Evolutionary conservation across 2,113 vertebrate species (phyloP).

Genomic region (Cephalopterus ornatus): DNA sequence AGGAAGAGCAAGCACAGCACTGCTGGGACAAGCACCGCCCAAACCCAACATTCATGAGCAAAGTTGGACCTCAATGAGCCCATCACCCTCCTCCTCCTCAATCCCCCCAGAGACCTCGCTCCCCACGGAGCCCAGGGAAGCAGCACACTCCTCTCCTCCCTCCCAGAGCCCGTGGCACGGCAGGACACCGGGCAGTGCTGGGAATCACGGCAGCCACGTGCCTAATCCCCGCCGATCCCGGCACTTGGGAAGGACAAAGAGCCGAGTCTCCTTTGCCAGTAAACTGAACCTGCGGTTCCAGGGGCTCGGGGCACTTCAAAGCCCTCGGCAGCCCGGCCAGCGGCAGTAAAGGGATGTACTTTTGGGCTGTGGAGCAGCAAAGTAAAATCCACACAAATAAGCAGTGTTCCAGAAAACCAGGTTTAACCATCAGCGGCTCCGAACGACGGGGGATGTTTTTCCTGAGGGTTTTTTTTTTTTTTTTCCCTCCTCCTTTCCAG

Average conservation of each 20-base stretch:
- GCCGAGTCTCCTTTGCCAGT: slow-evolving; percentile 17
- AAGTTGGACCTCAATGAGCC: accelerated
- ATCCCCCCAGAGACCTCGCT: accelerated
- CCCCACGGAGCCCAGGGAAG: accelerated
- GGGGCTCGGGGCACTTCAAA: slow-evolving; percentile 45
- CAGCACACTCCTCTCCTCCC: background rate
- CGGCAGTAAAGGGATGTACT: background rate
- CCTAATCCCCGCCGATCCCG: background rate
- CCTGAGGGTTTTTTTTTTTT: background rate
- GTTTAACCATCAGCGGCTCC: slow-evolving; percentile 45
- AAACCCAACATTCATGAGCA: accelerated
- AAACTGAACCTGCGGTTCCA: slow-evolving; percentile 21
- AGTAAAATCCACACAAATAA: slow-evolving; percentile 48
- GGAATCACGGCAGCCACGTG: background rate
- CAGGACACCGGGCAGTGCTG: background rate
- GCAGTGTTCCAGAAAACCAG: slow-evolving; percentile 47
- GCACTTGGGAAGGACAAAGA: slow-evolving; percentile 13
- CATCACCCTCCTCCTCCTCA: accelerated
- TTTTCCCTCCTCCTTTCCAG: background rate
- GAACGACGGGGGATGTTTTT: background rate
- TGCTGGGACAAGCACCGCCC: background rate
- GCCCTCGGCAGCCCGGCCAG: background rate
- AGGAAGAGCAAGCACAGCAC: accelerated
- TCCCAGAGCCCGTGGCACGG: accelerated
- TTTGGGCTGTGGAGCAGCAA: background rate